Base-by-base conservation (phyloP, 1,140 invertebrate species). In the Trypoxylus dichotomus region DNA sequence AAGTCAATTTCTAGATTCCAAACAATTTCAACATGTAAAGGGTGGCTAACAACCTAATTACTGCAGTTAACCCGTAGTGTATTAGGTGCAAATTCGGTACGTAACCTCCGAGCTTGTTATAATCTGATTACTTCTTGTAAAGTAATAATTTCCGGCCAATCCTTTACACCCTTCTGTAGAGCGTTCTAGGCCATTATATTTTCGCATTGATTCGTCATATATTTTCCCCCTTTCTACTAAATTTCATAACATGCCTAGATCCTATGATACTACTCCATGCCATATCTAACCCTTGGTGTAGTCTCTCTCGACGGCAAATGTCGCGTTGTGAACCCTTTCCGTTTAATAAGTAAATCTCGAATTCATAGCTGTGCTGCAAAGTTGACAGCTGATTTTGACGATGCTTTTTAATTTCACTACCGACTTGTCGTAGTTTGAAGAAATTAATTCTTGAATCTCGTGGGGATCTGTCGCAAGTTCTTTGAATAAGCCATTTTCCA, bases 131-230 rank as follows among this genome's bases (percentile, higher is more conserved):
- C 27, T 42, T 47, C 76, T 32, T 41, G 60, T 47, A 77, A 75
- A 77, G 76, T 77, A 77, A 77, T 77, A 77, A 77, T 77, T 77
- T 77, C 76, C 76, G 76, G 37, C 60, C 76, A 77, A 71, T 7
- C 60, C 68, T 63, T 27, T 71, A 27, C 41, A 60, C 76, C 60
- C 27, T 72, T 37, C 32, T 37, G 10, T 8, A 37, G 32, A 10
- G 8, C 25, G 63, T 72, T 77, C 37, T 54, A 60, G 11, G 13
- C 58, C 68, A 41, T 71, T 58, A 29, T 54, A 74, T 58, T 77
- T 27, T 21, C 47, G 2, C 72, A 54, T 60, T 77, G 37, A 60
- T 77, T 37, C 41, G 76, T 41, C 71, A 75, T 75, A 75, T 47
- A 47, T 75, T 47, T 54, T 3, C 15, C 37, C 74, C 21, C 1